These are phyloP conservation scores for Lytechinus variegatus DNA, from an alignment of 35 echinoderm and acorn worm genomes.

Conservation along the genomic window DNA sequence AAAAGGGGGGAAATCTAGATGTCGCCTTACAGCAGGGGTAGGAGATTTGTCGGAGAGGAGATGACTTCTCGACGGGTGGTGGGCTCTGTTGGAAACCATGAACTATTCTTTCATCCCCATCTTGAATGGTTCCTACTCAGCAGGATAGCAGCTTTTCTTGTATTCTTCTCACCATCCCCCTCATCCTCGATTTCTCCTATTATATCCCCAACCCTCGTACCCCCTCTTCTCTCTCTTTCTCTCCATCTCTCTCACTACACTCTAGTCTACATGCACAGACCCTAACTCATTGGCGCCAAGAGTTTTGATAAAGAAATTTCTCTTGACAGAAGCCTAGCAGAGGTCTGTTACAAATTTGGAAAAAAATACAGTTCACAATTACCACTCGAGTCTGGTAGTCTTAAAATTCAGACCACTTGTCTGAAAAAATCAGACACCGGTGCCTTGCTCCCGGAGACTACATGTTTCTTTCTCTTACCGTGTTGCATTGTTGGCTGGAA, in stretches of 20 bases:
- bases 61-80: conserved; percentile 33
- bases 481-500: background rate
- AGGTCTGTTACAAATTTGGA: no score
- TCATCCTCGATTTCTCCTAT: background rate
- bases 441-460: no score
- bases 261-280: no score
- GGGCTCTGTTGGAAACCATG: background rate
- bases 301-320: no score
- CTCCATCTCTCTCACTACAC: background rate
- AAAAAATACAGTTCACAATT: no score
- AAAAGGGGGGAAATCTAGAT: background rate
- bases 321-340: no score
- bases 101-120: background rate
- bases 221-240: background rate
- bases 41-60: background rate
- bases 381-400: no score
- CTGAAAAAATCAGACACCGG: no score
- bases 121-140: background rate
- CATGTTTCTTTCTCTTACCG: background rate
- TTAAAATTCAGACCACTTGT: no score
- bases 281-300: no score
- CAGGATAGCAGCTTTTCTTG: background rate
- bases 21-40: background rate
- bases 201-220: background rate
- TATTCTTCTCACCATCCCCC: background rate